phyloP scores from a whole-genome alignment of 2,113 vertebrate genomes.

The Leiothrix lutea region DNA sequence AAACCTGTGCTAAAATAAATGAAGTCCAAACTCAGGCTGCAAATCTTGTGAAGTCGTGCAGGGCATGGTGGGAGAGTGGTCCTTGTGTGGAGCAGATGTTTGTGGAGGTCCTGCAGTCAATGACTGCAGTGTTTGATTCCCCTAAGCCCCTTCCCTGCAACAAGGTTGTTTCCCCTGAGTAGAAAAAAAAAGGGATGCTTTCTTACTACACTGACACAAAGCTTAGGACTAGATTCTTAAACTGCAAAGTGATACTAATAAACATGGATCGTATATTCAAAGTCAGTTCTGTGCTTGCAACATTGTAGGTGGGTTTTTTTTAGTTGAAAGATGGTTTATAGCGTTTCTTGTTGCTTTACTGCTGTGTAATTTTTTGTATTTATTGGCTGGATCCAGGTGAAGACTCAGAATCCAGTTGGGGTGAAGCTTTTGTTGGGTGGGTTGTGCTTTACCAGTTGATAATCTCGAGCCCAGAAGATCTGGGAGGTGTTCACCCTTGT shows the following conservation, averaged over 20 bases:
- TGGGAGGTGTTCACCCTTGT: not conserved
- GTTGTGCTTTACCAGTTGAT: not conserved
- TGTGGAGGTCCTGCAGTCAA: not conserved
- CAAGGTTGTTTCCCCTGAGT: not conserved
- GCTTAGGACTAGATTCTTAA: not conserved
- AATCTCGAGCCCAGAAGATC: not conserved
- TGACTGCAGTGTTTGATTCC: not conserved
- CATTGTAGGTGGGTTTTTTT: not conserved
- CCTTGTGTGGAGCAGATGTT: not conserved
- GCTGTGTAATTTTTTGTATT: not conserved
- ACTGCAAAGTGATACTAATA: not conserved
- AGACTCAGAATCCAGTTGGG: not conserved
- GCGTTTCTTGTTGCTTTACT: not conserved
- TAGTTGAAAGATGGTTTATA: not conserved
- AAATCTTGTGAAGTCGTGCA: not conserved
- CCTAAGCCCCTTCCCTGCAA: not conserved
- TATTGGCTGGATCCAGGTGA: not conserved
- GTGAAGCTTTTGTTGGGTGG: not conserved
- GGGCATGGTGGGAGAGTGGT: not conserved
- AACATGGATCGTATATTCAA: rapidly evolving
- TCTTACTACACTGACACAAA: not conserved
- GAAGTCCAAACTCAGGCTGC: not conserved
- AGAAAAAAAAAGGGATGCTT: not conserved
- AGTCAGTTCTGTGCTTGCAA: not conserved
- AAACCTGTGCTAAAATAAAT: not conserved